A percentile compares a stretch with the other conserved stretches of the same genome.
These are phyloP conservation scores for Tragelaphus strepsiceros DNA, from an alignment of 2,113 vertebrate species.

Conservation along the genomic window DNA sequence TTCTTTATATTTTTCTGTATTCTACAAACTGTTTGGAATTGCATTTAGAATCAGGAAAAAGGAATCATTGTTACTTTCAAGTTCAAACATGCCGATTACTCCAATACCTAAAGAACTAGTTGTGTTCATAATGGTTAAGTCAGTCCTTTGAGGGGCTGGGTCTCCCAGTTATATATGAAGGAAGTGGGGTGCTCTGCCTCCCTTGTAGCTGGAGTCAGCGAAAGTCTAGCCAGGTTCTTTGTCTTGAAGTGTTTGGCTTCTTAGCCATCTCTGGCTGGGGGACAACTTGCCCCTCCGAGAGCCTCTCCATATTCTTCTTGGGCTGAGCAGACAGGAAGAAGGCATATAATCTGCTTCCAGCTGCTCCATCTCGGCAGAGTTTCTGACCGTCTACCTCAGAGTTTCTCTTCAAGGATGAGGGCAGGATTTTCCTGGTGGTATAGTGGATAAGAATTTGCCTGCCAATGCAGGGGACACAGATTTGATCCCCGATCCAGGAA, in stretches of 20 bases:
- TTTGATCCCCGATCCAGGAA: not conserved
- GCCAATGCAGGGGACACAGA: not conserved
- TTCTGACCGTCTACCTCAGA: not conserved
- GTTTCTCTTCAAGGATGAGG: not conserved
- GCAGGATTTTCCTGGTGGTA: not conserved
- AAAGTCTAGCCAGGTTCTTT: not conserved
- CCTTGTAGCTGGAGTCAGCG: not conserved
- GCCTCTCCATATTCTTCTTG: not conserved
- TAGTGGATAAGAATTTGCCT: not conserved
- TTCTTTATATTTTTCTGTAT: not conserved
- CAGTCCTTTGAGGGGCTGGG: not conserved
- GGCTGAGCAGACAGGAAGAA: not conserved
- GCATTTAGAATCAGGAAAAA: not conserved
- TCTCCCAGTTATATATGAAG: not conserved
- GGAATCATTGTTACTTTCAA: not conserved
- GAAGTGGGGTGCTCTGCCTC: not conserved
- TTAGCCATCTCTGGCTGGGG: not conserved
- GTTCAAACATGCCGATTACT: not conserved
- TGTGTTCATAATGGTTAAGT: not conserved
- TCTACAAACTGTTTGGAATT: not conserved
- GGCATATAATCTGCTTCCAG: not conserved
- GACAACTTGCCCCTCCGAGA: not conserved
- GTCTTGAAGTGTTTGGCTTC: not conserved
- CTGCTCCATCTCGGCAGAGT: not conserved
- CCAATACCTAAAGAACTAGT: not conserved